A percentile compares a stretch with the other conserved stretches of the same genome.
phyloP scores from a whole-genome alignment of 2,888 invertebrate species.

The Rapana venosa region DNA sequence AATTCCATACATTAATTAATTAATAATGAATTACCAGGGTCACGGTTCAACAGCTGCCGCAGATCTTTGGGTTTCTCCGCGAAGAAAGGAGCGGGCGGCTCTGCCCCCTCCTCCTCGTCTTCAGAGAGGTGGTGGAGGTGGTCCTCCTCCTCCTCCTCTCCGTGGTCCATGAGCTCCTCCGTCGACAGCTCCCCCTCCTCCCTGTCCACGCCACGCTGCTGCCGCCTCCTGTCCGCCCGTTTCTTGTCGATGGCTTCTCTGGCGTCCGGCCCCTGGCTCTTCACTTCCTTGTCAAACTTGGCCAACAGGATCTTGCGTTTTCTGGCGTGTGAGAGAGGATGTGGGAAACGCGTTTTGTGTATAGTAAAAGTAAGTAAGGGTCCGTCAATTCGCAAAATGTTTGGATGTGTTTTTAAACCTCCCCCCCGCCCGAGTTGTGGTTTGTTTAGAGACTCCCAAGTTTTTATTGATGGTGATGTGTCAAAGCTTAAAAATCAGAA shows the following conservation, averaged over 20 bases:
- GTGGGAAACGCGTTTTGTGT: too few relatives aligned
- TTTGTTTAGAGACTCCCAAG: too few relatives aligned
- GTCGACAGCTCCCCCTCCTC: conserved; percentile 48
- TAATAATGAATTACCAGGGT: conserved; percentile 21
- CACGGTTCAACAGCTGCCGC: conserved; percentile 47
- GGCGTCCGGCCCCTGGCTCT: conserved; percentile 32
- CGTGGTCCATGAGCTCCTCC: conserved; percentile 33
- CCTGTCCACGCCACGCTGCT: conserved; percentile 1
- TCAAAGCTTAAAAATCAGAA: too few relatives aligned
- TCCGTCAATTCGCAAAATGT: too few relatives aligned
- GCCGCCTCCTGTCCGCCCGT: background rate
- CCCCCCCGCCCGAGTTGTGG: too few relatives aligned
- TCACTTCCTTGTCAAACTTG: conserved; percentile 27
- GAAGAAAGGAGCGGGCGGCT: background rate
- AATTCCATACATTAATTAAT: too few relatives aligned
- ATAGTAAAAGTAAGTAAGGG: too few relatives aligned
- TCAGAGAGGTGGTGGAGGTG: background rate
- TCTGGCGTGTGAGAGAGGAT: conserved; percentile 13
- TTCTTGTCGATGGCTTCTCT: conserved; percentile 14
- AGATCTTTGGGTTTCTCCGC: conserved; percentile 47
- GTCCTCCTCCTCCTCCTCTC: conserved; percentile 1
- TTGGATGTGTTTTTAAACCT: too few relatives aligned
- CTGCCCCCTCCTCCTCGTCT: conserved; percentile 20
- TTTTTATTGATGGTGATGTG: too few relatives aligned
- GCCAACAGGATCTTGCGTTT: conserved; percentile 42